A percentile compares a stretch with the other conserved stretches of the same genome.
Evolutionary conservation across 1,140 invertebrate species (phyloP).

Genomic region (Solen grandis): DNA sequence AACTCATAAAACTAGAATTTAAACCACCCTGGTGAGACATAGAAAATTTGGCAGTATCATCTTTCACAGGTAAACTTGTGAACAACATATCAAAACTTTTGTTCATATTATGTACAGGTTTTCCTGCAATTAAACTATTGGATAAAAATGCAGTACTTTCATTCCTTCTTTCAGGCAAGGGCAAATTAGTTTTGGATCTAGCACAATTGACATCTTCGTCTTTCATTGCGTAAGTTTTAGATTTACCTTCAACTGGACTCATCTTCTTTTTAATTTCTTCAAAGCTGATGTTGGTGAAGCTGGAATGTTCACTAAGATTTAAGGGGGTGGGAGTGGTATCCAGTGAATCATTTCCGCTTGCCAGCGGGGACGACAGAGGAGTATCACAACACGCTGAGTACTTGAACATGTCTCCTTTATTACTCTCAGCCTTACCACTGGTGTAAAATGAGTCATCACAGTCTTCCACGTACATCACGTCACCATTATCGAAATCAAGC

Average conservation of each 20-base stretch:
- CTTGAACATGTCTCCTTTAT: neutral
- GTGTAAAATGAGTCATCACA: neutral
- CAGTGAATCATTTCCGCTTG: neutral
- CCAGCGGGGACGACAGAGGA: neutral
- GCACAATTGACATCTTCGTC: too few relatives aligned
- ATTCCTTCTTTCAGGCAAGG: too few relatives aligned
- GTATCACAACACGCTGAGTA: neutral
- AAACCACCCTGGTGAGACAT: too few relatives aligned
- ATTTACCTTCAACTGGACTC: neutral
- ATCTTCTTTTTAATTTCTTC: conserved; percentile 2
- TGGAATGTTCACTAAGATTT: conserved; percentile 24
- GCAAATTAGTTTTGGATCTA: too few relatives aligned
- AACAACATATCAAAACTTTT: too few relatives aligned
- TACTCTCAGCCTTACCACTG: neutral
- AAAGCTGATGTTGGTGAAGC: conserved; percentile 52
- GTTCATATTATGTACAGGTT: too few relatives aligned
- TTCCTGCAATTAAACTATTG: too few relatives aligned
- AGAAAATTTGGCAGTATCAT: too few relatives aligned
- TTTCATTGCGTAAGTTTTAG: too few relatives aligned
- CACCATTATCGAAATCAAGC: conserved; percentile 51
- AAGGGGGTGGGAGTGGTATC: neutral
- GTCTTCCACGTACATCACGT: conserved; percentile 50
- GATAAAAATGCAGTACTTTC: too few relatives aligned
- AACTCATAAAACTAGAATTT: too few relatives aligned
- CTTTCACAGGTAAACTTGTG: too few relatives aligned